Evolutionary conservation across 2,113 vertebrate species (phyloP), one percentile per base, ranked within the genome.

Genomic region (Dasyornis broadbenti): DNA sequence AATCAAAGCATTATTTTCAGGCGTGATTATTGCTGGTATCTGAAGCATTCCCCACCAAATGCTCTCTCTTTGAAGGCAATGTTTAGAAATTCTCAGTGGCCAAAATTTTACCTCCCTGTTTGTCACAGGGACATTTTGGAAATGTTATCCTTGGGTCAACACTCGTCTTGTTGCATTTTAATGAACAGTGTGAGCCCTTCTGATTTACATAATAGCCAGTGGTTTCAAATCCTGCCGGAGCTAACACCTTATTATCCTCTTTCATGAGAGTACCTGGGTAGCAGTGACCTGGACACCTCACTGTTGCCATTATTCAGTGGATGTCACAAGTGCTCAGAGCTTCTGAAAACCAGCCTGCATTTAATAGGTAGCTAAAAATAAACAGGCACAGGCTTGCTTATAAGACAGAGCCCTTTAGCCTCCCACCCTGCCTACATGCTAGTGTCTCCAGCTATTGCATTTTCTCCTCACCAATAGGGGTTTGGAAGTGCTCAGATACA

Each of bases 301-400:
- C 21, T 2, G 2, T 18, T 54, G 49, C 37, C 28, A 16, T 66
- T 80, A 94, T 56, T 86, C 90, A 88, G 15, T 14, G 17, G 27
- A 49, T 76, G 57, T 28, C 30, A 1, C 27, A 50, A 69, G 53
- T 45, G 53, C 49, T 71, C 40, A 59, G 53, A 65, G 72, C 63
- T 85, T 85, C 78, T 81, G 85, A 82, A 93, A 86, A 80, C 24
- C 76, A 90, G 27, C 14, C 52, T 86, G 59, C 13, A 53, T 81
- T 73, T 93, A 81, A 66, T 49, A 83, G 52, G 52, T 23, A 59
- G 27, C 52, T 89, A 89, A 94, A 96, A 77, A 90, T 80, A 90
- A 35, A 33, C 2, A 16, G 45, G 35, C 42, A 70, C 4, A 17
- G 68, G 24, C 35, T 92, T 68, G 42, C 68, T 81, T 23, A 39